Conservation (phyloP, 2,113 vertebrate species). For the Mobula hypostoma region DNA sequence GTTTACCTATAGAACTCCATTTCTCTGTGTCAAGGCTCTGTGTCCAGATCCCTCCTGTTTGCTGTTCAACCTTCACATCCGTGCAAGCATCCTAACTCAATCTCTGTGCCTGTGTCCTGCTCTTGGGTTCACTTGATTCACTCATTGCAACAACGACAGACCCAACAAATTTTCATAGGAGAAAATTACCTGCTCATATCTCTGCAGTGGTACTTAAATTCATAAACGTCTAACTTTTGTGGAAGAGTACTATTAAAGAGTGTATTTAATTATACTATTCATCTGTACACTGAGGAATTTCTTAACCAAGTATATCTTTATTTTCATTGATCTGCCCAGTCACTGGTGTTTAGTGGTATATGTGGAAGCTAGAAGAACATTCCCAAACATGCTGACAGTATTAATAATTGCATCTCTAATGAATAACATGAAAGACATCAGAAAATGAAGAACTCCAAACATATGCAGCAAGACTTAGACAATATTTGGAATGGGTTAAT, state of each 20-base stretch:
- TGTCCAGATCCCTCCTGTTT: no score
- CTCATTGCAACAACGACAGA: background rate
- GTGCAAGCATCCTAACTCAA: no score
- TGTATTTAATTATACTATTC: background rate
- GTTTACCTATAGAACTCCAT: no score
- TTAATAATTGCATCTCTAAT: background rate
- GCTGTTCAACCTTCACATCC: no score
- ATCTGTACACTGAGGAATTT: background rate
- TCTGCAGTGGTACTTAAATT: background rate
- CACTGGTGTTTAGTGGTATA: background rate
- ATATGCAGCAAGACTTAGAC: no score
- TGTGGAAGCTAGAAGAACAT: background rate
- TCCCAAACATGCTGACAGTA: background rate
- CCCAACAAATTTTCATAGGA: background rate
- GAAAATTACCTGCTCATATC: background rate
- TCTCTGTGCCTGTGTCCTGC: no score
- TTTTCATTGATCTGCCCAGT: background rate
- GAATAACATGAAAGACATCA: background rate
- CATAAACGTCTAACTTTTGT: background rate
- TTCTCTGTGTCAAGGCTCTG: no score
- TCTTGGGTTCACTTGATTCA: no score
- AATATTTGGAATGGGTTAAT: no score
- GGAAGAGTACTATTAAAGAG: background rate
- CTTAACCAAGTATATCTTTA: background rate
- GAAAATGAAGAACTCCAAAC: no score